phyloP scores from a whole-genome alignment of 1,140 invertebrate species.

The Paraescarpia echinospica region DNA sequence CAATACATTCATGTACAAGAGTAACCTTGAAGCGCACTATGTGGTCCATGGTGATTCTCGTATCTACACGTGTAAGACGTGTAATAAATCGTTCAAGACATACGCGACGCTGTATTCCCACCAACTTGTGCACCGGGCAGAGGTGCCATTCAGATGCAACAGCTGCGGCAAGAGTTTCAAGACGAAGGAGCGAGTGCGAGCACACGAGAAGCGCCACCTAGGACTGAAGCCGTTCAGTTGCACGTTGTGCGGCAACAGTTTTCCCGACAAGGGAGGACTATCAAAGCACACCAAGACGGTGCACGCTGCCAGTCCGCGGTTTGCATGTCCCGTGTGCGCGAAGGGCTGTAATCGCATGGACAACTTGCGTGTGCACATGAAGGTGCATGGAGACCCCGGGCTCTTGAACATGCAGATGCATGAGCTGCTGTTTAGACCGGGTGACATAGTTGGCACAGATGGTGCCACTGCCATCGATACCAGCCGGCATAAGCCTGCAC shows the following conservation, averaged over 20 bases:
- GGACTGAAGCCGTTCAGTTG: conserved; percentile 63
- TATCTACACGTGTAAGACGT: conserved; percentile 39
- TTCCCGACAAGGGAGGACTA: conserved; percentile 54
- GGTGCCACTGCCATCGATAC: background rate
- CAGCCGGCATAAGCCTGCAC: background rate
- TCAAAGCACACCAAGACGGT: conserved; percentile 53
- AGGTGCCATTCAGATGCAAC: conserved; percentile 62
- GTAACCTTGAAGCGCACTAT: conserved; percentile 44
- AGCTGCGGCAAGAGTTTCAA: conserved; percentile 66
- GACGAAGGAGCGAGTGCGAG: conserved; percentile 62
- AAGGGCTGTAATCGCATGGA: conserved; percentile 61
- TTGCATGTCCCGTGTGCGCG: conserved; percentile 55
- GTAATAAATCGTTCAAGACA: conserved; percentile 50
- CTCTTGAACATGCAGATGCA: conserved; percentile 18
- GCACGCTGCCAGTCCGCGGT: conserved; percentile 45
- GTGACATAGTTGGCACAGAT: background rate
- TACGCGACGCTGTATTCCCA: conserved; percentile 50
- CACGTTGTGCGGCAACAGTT: conserved; percentile 59
- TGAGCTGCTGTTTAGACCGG: background rate
- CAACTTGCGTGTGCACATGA: conserved; percentile 61
- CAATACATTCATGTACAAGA: conserved; percentile 50
- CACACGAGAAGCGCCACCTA: conserved; percentile 62
- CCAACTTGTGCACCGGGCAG: conserved; percentile 62
- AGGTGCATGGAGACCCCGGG: conserved; percentile 46
- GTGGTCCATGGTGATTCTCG: conserved; percentile 43